These are phyloP conservation scores for Mionectes macconnelli DNA, from an alignment of 2,113 vertebrate species.

Conservation along the genomic window DNA sequence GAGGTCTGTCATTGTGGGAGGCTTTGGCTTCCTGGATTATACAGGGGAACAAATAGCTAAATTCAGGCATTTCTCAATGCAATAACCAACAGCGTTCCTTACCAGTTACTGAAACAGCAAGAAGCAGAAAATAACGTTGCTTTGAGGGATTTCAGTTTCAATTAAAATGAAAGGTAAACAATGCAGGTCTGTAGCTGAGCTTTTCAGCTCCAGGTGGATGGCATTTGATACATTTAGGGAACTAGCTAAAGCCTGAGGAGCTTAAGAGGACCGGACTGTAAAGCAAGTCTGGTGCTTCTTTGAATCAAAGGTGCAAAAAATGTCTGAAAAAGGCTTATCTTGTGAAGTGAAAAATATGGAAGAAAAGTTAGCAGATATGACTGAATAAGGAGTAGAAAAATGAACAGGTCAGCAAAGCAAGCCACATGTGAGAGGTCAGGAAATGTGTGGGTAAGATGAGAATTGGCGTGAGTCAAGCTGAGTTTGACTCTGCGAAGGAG, in stretches of 20 bases:
- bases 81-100: background rate
- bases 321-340: background rate
- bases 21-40: background rate
- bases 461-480: background rate
- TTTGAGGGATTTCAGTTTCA: constrained; percentile 10
- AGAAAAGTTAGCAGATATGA: background rate
- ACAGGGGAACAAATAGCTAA: background rate
- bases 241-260: background rate
- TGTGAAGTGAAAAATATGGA: background rate
- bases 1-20: constrained; percentile 9
- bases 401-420: background rate
- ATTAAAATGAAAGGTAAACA: background rate
- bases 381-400: background rate
- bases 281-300: background rate
- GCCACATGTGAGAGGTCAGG: background rate
- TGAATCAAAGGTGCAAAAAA: background rate
- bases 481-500: background rate
- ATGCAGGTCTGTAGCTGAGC: background rate
- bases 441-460: background rate
- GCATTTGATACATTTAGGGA: background rate
- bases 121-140: background rate
- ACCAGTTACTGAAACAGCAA: background rate
- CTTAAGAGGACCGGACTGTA: background rate
- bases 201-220: background rate
- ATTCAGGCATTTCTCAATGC: background rate